A percentile compares a stretch with the other conserved stretches of the same genome.
These are phyloP conservation scores for Limonius californicus DNA, from an alignment of 1,140 invertebrate genomes.

Conservation along the genomic window DNA sequence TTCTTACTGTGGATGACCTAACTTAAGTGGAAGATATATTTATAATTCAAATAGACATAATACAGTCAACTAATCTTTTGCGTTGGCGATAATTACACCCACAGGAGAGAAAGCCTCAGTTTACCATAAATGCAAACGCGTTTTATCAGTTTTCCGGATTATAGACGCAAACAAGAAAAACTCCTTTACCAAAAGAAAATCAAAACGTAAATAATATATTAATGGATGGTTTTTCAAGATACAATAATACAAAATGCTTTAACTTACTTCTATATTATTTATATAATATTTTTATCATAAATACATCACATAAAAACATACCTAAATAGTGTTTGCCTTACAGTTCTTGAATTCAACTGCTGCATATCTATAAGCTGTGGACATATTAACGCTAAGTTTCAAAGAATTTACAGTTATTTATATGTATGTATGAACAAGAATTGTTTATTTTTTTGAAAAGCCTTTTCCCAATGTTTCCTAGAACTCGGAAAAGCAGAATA, in stretches of 20 bases:
- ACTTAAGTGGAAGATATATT: too few species aligned
- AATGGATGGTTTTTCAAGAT: constrained; percentile 13
- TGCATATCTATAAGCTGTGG: constrained; percentile 22
- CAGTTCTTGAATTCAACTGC: constrained; percentile 17
- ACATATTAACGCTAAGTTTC: constrained; percentile 14
- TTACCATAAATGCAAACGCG: too few species aligned
- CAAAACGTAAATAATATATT: constrained; percentile 4
- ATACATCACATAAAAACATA: constrained; percentile 42
- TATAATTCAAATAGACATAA: too few species aligned
- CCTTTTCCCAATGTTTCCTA: constrained; percentile 3
- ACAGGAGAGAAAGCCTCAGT: too few species aligned
- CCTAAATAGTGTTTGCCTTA: constrained; percentile 32
- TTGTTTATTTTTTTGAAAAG: constrained; percentile 17
- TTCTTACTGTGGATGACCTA: too few species aligned
- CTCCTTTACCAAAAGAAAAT: background rate
- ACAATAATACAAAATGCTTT: constrained; percentile 26
- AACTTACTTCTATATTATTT: constrained; percentile 29
- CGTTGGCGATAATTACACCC: too few species aligned
- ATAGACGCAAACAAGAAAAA: too few species aligned
- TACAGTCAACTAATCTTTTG: too few species aligned
- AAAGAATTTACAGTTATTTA: constrained; percentile 17
- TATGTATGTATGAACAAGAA: constrained; percentile 14
- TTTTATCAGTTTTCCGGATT: too few species aligned
- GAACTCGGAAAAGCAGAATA: background rate
- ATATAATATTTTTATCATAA: constrained; percentile 35